Conservation (phyloP, 2,113 vertebrate species). For the Sciurus niger region DNA sequence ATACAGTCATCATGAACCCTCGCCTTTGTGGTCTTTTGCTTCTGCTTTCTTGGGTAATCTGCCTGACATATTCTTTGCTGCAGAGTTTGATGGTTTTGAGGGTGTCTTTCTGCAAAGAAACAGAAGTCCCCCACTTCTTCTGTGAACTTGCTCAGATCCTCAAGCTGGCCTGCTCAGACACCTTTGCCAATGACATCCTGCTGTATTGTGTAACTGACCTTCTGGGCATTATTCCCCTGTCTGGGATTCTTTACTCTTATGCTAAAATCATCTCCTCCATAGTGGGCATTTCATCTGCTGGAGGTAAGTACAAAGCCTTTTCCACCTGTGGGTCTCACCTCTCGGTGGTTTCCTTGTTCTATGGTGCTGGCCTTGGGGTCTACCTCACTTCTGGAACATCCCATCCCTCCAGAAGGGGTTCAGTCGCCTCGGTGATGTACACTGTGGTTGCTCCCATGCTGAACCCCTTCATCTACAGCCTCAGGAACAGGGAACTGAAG, state of each 20-base stretch:
- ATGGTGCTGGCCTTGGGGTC: conserved; percentile 58
- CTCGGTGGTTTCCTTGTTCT: conserved; percentile 74
- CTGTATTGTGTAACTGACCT: conserved; percentile 71
- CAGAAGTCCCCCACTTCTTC: conserved; percentile 77
- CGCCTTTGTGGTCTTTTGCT: conserved; percentile 51
- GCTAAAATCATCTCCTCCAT: conserved; percentile 64
- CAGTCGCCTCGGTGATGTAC: conserved; percentile 65
- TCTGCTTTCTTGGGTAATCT: conserved; percentile 66
- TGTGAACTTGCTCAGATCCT: conserved; percentile 79
- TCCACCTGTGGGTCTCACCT: conserved; percentile 79
- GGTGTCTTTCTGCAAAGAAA: conserved; percentile 67
- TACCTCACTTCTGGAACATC: conserved; percentile 65
- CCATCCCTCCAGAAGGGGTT: conserved; percentile 45
- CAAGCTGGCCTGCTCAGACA: conserved; percentile 77
- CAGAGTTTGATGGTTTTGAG: conserved; percentile 69
- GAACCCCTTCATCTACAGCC: conserved; percentile 78
- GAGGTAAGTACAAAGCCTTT: conserved; percentile 75
- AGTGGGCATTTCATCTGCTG: conserved; percentile 55
- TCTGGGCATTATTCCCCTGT: conserved; percentile 71
- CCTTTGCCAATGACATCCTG: conserved; percentile 54
- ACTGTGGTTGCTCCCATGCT: conserved; percentile 64
- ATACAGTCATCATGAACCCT: conserved; percentile 54
- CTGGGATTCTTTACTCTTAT: conserved; percentile 78
- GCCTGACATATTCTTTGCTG: conserved; percentile 65
- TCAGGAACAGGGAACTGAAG: conserved; percentile 76